Percentiles rank a stretch among this genome's conserved stretches.
These are phyloP conservation scores for Blera fallax DNA, from an alignment of 2,888 invertebrate genomes.

Conservation along the genomic window DNA sequence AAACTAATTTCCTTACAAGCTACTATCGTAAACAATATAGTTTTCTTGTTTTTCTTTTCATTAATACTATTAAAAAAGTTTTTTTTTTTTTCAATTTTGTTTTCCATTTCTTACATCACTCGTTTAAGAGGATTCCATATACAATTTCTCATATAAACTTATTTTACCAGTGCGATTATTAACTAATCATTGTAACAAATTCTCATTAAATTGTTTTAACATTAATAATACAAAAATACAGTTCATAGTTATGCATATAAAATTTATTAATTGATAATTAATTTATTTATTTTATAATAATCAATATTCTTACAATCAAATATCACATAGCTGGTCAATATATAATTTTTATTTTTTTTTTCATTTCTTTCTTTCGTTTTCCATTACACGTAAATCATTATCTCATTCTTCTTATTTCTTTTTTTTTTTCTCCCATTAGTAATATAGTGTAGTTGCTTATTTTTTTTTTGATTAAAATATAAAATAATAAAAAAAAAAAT, in stretches of 20 bases:
- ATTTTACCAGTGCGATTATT: constrained; percentile 55
- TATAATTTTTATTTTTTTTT: constrained; percentile 6
- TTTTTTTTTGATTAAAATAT: neutral
- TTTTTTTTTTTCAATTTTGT: neutral
- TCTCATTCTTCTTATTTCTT: constrained; percentile 6
- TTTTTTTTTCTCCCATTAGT: constrained; percentile 3
- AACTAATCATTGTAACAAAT: constrained; percentile 40
- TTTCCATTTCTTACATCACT: neutral
- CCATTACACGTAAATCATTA: too few species aligned
- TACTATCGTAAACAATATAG: constrained; percentile 18
- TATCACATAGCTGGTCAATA: constrained; percentile 79
- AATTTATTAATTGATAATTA: constrained; percentile 6
- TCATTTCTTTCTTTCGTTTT: neutral
- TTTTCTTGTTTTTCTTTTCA: neutral
- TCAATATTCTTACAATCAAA: constrained; percentile 81
- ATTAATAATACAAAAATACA: constrained; percentile 58
- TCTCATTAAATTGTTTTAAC: constrained; percentile 11
- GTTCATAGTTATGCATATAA: constrained; percentile 9
- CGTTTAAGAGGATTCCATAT: neutral
- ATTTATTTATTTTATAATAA: constrained; percentile 40
- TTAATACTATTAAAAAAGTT: constrained; percentile 52
- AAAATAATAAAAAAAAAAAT: constrained; percentile 5
- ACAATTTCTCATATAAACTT: constrained; percentile 3
- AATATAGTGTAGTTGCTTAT: neutral
- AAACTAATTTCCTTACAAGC: constrained; percentile 29